These are phyloP conservation scores for Caenorhabditis virilis DNA, from an alignment of 2,888 invertebrate genomes.

Conservation along the genomic window DNA sequence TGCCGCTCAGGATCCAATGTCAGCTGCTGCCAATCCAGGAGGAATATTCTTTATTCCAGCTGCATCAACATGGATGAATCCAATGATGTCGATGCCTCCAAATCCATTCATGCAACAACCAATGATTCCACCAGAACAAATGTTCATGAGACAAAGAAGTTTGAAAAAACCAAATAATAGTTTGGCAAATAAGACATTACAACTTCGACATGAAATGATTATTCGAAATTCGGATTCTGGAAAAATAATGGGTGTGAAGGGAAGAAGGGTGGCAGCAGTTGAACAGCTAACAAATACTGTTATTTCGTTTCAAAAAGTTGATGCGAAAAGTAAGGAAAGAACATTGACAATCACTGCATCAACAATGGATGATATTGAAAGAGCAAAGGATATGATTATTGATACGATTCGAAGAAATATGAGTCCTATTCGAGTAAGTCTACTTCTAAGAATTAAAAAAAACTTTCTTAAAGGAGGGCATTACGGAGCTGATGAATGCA, in stretches of 20 bases:
- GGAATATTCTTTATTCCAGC: constrained; percentile 59
- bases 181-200: constrained; percentile 69
- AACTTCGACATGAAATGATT: constrained; percentile 91
- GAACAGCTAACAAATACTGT: constrained; percentile 97
- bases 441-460: too few species aligned
- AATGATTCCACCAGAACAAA: constrained; percentile 39
- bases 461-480: too few species aligned
- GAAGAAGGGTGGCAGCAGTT: constrained; percentile 95
- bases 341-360: constrained; percentile 93
- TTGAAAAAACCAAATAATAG: constrained; percentile 30
- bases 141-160: constrained; percentile 43
- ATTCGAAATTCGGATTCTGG: constrained; percentile 93
- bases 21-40: constrained; percentile 25
- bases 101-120: constrained; percentile 46
- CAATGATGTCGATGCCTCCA: constrained; percentile 44
- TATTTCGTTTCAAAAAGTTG: constrained; percentile 96
- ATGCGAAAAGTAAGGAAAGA: constrained; percentile 89
- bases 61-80: constrained; percentile 46
- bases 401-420: constrained; percentile 93
- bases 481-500: background rate
- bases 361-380: constrained; percentile 87
- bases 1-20: constrained; percentile 17
- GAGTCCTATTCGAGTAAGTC: constrained; percentile 72
- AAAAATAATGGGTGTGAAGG: constrained; percentile 80
- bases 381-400: constrained; percentile 89